phyloP scores from a whole-genome alignment of 2,797 vertebrate genomes.

The Mormyrus hasselquistii region DNA sequence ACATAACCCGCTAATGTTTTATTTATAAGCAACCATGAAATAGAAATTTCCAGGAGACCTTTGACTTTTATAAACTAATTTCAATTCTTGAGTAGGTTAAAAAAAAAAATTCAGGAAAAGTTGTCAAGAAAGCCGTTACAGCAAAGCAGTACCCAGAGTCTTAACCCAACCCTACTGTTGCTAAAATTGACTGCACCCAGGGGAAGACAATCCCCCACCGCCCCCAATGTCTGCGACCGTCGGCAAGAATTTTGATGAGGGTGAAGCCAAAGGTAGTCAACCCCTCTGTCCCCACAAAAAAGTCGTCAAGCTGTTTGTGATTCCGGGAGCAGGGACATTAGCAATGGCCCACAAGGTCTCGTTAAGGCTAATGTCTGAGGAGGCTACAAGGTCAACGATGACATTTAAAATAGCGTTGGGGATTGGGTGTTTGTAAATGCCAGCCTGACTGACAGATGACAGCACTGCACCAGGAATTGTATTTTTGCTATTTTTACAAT shows the following conservation, averaged over 20 bases:
- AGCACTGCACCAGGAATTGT: background rate
- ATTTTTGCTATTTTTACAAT: background rate
- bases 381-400: constrained; percentile 1
- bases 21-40: constrained; percentile 18
- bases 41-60: constrained; percentile 23
- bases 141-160: background rate
- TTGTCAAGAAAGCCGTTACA: background rate
- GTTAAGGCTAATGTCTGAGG: background rate
- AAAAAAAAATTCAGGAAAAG: background rate
- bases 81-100: background rate
- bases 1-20: background rate
- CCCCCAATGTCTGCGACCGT: background rate
- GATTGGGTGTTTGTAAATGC: background rate
- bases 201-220: background rate
- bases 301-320: background rate
- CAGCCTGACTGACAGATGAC: background rate
- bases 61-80: constrained; percentile 2
- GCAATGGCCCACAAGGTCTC: background rate
- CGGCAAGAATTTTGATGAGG: constrained; percentile 8
- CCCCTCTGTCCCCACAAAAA: background rate
- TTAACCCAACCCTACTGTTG: background rate
- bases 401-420: background rate
- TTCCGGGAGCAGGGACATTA: background rate
- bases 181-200: background rate
- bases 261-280: background rate